These are phyloP conservation scores for Himantopus leucocephalus DNA, from an alignment of 2,113 vertebrate genomes.

Conservation along the genomic window DNA sequence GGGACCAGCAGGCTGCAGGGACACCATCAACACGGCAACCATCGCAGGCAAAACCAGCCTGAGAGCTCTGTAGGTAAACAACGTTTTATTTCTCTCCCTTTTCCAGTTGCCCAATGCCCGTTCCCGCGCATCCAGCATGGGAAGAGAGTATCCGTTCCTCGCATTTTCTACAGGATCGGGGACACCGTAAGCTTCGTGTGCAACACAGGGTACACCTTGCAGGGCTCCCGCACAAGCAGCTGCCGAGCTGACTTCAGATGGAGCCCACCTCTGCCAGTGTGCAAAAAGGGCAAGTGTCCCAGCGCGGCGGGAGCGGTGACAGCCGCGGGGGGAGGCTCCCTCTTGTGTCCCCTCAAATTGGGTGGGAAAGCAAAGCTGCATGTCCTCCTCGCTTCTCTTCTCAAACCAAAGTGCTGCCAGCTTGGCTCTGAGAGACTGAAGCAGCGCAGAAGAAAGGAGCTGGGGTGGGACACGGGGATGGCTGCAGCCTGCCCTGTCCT, in stretches of 20 bases:
- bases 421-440: not conserved
- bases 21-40: not conserved
- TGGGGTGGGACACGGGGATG: not conserved
- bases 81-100: fast-evolving
- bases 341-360: not conserved
- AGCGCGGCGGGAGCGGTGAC: fast-evolving
- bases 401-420: not conserved
- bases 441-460: not conserved
- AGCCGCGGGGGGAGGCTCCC: not conserved
- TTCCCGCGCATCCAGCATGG: fast-evolving
- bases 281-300: slow-evolving; percentile 9
- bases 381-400: not conserved
- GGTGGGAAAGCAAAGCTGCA: not conserved
- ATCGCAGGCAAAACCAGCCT: fast-evolving
- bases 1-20: fast-evolving
- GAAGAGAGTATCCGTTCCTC: fast-evolving
- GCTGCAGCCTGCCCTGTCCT: not conserved
- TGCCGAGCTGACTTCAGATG: not conserved
- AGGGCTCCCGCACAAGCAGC: not conserved
- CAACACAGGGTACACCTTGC: not conserved
- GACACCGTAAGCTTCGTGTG: not conserved
- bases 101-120: not conserved
- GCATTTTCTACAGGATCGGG: fast-evolving
- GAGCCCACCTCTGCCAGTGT: not conserved
- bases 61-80: fast-evolving